These are phyloP conservation scores for Invenusta paracnida DNA, from an alignment of 2,888 invertebrate genomes.

Conservation along the genomic window DNA sequence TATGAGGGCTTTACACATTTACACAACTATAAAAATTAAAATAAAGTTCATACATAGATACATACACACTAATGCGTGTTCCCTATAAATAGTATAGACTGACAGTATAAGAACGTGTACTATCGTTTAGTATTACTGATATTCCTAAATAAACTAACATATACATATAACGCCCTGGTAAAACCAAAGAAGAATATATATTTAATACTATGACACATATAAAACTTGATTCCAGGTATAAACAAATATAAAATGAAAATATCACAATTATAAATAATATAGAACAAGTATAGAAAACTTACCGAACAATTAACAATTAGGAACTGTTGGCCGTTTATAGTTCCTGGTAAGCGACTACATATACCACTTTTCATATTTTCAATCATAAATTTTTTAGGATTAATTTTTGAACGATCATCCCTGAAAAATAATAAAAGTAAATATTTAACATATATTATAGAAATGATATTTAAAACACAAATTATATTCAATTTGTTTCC, in stretches of 20 bases:
- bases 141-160: too few relatives aligned
- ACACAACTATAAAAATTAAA: too few relatives aligned
- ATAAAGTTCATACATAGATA: too few relatives aligned
- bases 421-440: too few relatives aligned
- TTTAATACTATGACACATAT: neutral
- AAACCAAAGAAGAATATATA: neutral
- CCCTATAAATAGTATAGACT: too few relatives aligned
- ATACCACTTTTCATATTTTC: slow-evolving; percentile 61
- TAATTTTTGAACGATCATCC: slow-evolving; percentile 60
- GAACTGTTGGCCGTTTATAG: slow-evolving; percentile 65
- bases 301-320: slow-evolving; percentile 64
- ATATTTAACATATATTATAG: too few relatives aligned
- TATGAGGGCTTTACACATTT: too few relatives aligned
- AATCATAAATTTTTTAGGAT: slow-evolving; percentile 62
- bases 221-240: neutral
- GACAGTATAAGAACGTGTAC: too few relatives aligned
- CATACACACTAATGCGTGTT: too few relatives aligned
- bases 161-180: neutral
- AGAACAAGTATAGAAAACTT: neutral
- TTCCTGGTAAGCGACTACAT: slow-evolving; percentile 61
- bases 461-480: neutral
- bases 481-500: neutral
- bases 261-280: neutral
- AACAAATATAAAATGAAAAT: neutral
- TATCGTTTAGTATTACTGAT: too few relatives aligned